Conservation (phyloP, 2,888 invertebrate genomes). For the Trypoxylon attenuatum region DNA sequence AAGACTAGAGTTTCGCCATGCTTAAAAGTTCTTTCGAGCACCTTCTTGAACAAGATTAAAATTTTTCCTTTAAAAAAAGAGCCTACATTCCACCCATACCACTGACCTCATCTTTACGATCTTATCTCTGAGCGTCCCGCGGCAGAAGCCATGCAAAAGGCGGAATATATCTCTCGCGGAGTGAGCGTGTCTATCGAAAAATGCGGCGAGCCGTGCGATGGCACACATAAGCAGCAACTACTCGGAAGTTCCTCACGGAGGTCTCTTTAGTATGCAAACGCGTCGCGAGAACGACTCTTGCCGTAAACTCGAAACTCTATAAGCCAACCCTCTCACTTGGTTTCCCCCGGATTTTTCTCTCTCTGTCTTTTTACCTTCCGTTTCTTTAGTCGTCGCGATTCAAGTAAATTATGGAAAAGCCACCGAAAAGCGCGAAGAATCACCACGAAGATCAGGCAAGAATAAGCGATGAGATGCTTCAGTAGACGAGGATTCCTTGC, state of each 20-base stretch:
- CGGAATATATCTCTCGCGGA: too few species aligned
- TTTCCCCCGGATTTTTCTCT: too few species aligned
- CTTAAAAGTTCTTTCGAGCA: too few species aligned
- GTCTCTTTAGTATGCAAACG: conserved; percentile 25
- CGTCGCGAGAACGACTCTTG: conserved; percentile 33
- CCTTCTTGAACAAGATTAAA: too few species aligned
- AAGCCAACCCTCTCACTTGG: conserved; percentile 27
- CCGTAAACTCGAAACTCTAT: conserved; percentile 45
- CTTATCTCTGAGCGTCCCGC: too few species aligned
- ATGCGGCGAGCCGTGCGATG: neutral
- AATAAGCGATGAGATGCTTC: conserved; percentile 10
- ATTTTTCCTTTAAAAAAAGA: too few species aligned
- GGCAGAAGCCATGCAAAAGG: too few species aligned
- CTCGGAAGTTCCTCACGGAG: conserved; percentile 13
- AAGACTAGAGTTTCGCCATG: too few species aligned
- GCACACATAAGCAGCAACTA: neutral
- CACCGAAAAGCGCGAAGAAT: conserved; percentile 20
- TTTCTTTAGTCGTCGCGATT: neutral
- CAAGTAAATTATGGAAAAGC: conserved; percentile 45
- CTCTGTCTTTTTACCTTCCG: too few species aligned
- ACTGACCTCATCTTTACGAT: too few species aligned
- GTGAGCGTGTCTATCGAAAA: neutral
- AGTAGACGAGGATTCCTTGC: too few species aligned
- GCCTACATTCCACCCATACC: too few species aligned
- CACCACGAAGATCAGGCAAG: conserved; percentile 18